Evolutionary conservation across 1,140 invertebrate species (phyloP).

Genomic region (Cherax quadricarinatus): DNA sequence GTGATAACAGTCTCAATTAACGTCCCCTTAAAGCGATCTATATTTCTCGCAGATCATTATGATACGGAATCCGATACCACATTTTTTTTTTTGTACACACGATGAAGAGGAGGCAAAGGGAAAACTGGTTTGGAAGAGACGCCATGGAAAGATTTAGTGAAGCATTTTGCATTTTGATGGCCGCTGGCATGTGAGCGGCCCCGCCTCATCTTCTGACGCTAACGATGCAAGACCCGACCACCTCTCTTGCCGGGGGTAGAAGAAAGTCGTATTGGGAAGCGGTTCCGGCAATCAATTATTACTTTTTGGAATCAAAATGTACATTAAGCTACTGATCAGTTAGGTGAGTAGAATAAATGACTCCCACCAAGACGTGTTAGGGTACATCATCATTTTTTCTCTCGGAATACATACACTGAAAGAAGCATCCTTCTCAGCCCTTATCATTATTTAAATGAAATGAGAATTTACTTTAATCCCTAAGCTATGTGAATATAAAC

Average conservation of each 20-base stretch:
- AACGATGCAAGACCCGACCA: slow-evolving; percentile 38
- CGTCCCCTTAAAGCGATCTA: background rate
- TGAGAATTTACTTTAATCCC: too few species aligned
- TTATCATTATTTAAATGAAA: background rate
- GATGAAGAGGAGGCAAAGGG: background rate
- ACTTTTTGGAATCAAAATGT: slow-evolving; percentile 20
- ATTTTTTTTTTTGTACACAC: background rate
- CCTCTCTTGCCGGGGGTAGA: background rate
- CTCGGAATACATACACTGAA: background rate
- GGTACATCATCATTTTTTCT: background rate
- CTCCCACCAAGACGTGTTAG: too few species aligned
- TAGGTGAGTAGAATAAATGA: background rate
- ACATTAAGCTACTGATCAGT: slow-evolving; percentile 33
- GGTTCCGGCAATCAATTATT: slow-evolving; percentile 29
- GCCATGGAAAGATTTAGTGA: slow-evolving; percentile 35
- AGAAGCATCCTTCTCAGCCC: background rate
- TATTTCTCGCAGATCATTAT: background rate
- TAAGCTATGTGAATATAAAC: too few species aligned
- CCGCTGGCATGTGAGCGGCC: slow-evolving; percentile 4
- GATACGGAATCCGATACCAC: background rate
- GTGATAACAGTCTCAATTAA: slow-evolving; percentile 20
- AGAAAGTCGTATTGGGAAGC: slow-evolving; percentile 35
- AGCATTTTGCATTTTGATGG: slow-evolving; percentile 49
- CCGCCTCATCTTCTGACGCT: slow-evolving; percentile 50
- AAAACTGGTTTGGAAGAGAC: background rate